Base-by-base conservation (phyloP, 2,888 invertebrate genomes). In the Xestia c-nigrum region DNA sequence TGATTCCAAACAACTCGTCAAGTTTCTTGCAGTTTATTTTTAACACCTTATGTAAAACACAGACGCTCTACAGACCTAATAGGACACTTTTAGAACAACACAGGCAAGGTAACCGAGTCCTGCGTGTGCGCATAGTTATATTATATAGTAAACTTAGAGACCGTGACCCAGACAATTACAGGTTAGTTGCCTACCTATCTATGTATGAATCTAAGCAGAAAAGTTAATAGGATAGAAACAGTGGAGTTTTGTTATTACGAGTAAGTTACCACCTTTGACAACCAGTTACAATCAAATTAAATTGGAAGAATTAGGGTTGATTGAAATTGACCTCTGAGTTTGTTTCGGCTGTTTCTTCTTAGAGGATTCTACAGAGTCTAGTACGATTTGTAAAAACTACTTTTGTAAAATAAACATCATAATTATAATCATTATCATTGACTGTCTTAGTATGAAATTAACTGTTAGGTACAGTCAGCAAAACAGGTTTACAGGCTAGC, bases 91-190 rank as follows among this genome's bases (percentile, higher is more conserved):
- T 7, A 55, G 9, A 61, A 47, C 24, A 76, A 74, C 16, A n/a
- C 3, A 52, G 3, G 21, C 74, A 74, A 74, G 81, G 63, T 40
- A 31, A 77, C 10, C 40, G 24, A 80, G 61, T 5, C 19, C 40
- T 64, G 47, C 81, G 55, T 81, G n/a, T 1, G 63, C 63, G 14
- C 47, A 81, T 31, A 40, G n/a, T n/a, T 64, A n/a, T 73, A 24
- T 0, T 64, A n/a, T 73, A 24, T 0, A 1, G 10, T 52, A 16
- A 38, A n/a, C 74, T 55, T 47, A 74, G 81, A 50, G 55, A 64
- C 81, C 81, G 5, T 81, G 81, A 78, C 77, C 77, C 40, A 74
- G 47, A 47, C 75, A 81, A 78, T 81, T 47, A 81, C n/a, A 43
- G 43, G 80, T 61, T 59, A 61, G 24, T 57, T 9, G 9, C 40